A percentile compares a stretch with the other conserved stretches of the same genome.
phyloP scores from a whole-genome alignment of 2,797 vertebrate species.

The Sebastes nivosus region DNA sequence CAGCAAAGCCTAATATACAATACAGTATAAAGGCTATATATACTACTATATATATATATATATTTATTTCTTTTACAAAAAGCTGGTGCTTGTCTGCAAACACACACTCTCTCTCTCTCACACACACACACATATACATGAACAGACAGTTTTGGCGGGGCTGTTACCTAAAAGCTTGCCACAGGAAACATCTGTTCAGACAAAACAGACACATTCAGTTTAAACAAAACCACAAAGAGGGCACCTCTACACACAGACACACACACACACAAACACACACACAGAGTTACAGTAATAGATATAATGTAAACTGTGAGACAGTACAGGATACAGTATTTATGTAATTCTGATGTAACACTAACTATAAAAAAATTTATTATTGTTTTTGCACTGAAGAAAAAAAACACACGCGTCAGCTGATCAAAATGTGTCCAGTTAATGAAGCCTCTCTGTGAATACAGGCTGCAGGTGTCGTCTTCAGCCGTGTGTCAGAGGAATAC shows the following conservation, averaged over 20 bases:
- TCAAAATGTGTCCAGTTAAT: not conserved
- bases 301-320: not conserved
- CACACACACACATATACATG: conserved; percentile 12
- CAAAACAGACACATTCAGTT: conserved; percentile 69
- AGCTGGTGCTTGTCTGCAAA: too few species aligned
- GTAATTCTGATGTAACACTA: not conserved
- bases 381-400: not conserved
- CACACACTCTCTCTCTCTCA: not conserved
- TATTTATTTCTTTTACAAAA: too few species aligned
- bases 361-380: not conserved
- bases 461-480: not conserved
- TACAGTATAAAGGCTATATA: too few species aligned
- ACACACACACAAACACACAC: not conserved
- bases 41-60: too few species aligned
- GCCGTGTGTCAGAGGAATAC: not conserved
- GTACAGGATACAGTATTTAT: not conserved
- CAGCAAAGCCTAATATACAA: not conserved
- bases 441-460: not conserved
- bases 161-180: conserved; percentile 73
- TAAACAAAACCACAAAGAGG: conserved; percentile 75
- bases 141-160: conserved; percentile 19
- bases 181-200: conserved; percentile 80
- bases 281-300: not conserved
- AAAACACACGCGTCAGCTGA: not conserved
- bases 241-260: not conserved